A percentile compares a stretch with the other conserved stretches of the same genome.
Conservation (phyloP, 2,888 invertebrate species). For the Cactoblastis cactorum region DNA sequence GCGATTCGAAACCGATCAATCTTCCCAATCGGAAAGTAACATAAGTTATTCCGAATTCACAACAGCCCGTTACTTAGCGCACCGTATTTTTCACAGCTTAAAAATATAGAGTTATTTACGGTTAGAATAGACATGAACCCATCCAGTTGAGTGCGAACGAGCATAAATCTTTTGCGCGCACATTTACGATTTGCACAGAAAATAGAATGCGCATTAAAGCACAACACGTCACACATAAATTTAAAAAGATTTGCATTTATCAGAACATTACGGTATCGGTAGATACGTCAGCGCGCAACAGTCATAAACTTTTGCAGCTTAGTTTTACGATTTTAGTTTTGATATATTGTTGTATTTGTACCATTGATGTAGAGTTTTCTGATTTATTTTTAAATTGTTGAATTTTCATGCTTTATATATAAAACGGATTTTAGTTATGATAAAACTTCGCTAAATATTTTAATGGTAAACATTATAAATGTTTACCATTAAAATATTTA, state of each 20-base stretch:
- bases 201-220: slow-evolving; percentile 38
- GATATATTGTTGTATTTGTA: neutral
- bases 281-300: neutral
- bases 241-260: slow-evolving; percentile 11
- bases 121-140: slow-evolving; percentile 19
- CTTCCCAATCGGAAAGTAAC: neutral
- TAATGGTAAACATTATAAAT: too few species aligned
- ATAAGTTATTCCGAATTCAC: neutral
- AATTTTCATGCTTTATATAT: too few species aligned
- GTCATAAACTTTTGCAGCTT: neutral
- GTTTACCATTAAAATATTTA: too few species aligned
- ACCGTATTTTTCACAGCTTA: slow-evolving; percentile 9
- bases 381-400: too few species aligned
- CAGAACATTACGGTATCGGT: neutral
- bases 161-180: slow-evolving; percentile 46
- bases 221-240: slow-evolving; percentile 14
- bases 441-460: too few species aligned
- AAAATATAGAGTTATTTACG: slow-evolving; percentile 23
- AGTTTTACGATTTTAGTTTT: neutral
- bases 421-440: too few species aligned
- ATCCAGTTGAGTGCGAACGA: slow-evolving; percentile 18
- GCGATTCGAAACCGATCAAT: slow-evolving; percentile 1
- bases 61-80: slow-evolving; percentile 1
- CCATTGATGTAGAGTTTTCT: too few species aligned
- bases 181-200: slow-evolving; percentile 55